Conservation (phyloP, 2,113 vertebrate genomes). For the Chiloscyllium plagiosum region DNA sequence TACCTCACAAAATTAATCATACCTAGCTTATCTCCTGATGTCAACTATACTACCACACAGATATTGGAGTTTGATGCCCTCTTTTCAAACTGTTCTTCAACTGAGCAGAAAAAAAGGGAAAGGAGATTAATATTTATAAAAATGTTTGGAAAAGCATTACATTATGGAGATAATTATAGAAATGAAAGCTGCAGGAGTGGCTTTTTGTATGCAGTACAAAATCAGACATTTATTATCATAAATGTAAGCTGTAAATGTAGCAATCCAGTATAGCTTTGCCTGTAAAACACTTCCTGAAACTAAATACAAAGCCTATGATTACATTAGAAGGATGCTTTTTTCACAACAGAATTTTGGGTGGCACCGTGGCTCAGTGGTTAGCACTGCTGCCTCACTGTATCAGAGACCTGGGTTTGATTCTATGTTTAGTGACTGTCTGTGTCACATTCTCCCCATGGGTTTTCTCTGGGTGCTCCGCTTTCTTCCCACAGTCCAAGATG, state of each 20-base stretch:
- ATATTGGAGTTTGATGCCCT: neutral
- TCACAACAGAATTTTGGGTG: neutral
- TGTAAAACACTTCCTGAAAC: neutral
- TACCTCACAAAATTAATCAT: too few relatives aligned
- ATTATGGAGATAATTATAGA: neutral
- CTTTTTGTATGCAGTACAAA: neutral
- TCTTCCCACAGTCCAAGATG: too few relatives aligned
- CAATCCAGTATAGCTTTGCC: neutral
- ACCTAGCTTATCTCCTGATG: neutral
- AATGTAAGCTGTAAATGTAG: neutral
- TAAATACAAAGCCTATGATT: neutral
- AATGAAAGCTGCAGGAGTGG: neutral
- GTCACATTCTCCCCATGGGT: too few relatives aligned
- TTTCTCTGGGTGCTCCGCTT: too few relatives aligned
- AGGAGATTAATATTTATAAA: neutral
- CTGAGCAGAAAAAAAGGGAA: neutral
- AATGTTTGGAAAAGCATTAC: too few relatives aligned
- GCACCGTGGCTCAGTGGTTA: too few relatives aligned
- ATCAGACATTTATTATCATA: neutral
- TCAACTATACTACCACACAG: neutral
- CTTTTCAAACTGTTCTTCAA: neutral
- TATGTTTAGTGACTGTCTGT: too few relatives aligned
- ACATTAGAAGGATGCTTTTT: neutral
- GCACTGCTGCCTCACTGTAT: too few relatives aligned
- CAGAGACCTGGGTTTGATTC: too few relatives aligned